Conservation (phyloP, 2,888 invertebrate genomes). For the Tenthredo amoena region DNA sequence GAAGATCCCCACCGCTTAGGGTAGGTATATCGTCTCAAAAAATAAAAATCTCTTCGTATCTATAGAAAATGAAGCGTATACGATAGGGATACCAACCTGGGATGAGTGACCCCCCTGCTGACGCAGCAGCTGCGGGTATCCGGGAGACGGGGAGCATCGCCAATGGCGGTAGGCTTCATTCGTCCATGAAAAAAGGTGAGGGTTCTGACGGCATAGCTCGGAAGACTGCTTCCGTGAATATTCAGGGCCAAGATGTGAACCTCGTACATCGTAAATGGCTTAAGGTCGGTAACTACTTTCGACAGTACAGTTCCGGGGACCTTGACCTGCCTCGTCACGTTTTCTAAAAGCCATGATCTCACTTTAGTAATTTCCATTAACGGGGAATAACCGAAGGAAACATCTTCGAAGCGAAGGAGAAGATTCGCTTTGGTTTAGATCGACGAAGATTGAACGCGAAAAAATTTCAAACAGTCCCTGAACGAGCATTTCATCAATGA, state of each 20-base stretch:
- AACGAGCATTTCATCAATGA: neutral
- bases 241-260: constrained; percentile 87
- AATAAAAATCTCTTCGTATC: constrained; percentile 30
- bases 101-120: constrained; percentile 86
- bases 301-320: constrained; percentile 82
- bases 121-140: constrained; percentile 88
- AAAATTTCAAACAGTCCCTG: neutral
- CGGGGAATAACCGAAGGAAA: neutral
- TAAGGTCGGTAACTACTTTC: constrained; percentile 82
- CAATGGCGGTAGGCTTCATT: constrained; percentile 81
- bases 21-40: constrained; percentile 19
- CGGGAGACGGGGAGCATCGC: constrained; percentile 85
- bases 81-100: constrained; percentile 73
- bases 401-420: neutral
- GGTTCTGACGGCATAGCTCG: constrained; percentile 86
- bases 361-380: constrained; percentile 6
- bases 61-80: constrained; percentile 36
- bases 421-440: neutral
- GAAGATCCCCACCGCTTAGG: neutral
- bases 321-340: constrained; percentile 75
- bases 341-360: constrained; percentile 51
- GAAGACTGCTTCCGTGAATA: constrained; percentile 87
- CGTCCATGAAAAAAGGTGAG: constrained; percentile 85
- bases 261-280: constrained; percentile 92
- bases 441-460: neutral